These are phyloP conservation scores for Kryptolebias marmoratus DNA, from an alignment of 2,113 vertebrate species.

Conservation along the genomic window DNA sequence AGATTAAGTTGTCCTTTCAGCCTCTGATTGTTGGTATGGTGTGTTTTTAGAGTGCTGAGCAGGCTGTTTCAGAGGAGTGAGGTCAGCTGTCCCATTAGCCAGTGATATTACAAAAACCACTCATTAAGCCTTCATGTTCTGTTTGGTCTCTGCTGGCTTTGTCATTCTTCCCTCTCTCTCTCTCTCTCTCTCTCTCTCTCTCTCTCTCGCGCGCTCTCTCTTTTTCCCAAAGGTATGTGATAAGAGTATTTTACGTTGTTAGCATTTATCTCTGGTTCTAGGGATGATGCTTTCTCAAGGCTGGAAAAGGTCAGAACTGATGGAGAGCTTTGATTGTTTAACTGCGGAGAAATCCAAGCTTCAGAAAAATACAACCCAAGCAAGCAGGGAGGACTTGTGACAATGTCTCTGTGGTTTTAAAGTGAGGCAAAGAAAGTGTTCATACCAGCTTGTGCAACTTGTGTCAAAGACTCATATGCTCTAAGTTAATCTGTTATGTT, in stretches of 20 bases:
- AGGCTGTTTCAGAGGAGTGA: conserved; percentile 42
- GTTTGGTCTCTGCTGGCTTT: conserved; percentile 41
- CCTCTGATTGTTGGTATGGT: conserved; percentile 52
- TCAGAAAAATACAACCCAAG: conserved; percentile 25
- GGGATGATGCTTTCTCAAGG: conserved; percentile 48
- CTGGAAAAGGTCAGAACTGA: conserved; percentile 69
- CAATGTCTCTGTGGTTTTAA: conserved; percentile 42
- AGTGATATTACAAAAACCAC: conserved; percentile 66
- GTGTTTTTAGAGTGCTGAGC: conserved; percentile 65
- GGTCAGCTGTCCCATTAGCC: conserved; percentile 73
- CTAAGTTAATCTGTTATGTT: too few species aligned
- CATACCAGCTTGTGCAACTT: not conserved
- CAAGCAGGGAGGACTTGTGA: conserved; percentile 4
- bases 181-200: too few species aligned
- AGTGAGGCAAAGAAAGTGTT: conserved; percentile 12
- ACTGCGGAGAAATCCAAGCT: conserved; percentile 34
- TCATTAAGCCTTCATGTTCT: conserved; percentile 70
- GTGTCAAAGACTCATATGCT: too few species aligned
- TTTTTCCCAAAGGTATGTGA: conserved; percentile 38
- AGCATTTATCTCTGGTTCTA: conserved; percentile 48
- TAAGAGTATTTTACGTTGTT: conserved; percentile 37
- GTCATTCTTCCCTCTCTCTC: conserved; percentile 36
- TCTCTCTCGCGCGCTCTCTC: conserved; percentile 11
- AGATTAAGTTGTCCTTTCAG: conserved; percentile 55
- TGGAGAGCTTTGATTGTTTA: conserved; percentile 61